These are phyloP conservation scores for Volucella zonaria DNA, from an alignment of 2,888 invertebrate species.

Conservation along the genomic window DNA sequence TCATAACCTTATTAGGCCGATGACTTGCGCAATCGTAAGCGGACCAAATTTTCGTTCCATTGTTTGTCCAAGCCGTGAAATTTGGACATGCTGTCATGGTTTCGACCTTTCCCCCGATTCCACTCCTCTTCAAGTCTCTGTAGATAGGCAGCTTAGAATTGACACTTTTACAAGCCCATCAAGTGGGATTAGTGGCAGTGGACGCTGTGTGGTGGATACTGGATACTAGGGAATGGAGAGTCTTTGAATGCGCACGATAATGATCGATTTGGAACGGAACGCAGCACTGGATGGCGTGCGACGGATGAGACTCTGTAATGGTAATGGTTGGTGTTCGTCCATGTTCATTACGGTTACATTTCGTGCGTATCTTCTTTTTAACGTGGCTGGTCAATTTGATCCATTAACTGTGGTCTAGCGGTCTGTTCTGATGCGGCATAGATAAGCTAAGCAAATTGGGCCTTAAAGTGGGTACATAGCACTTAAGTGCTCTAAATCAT, in stretches of 20 bases:
- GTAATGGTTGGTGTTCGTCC: constrained; percentile 30
- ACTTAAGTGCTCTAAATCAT: constrained; percentile 70
- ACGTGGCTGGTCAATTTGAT: constrained; percentile 40
- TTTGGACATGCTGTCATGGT: constrained; percentile 44
- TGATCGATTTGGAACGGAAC: constrained; percentile 65
- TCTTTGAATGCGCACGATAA: constrained; percentile 60
- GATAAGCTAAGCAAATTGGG: constrained; percentile 60
- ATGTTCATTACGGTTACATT: constrained; percentile 23
- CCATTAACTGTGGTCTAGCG: constrained; percentile 48
- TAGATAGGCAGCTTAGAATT: constrained; percentile 46
- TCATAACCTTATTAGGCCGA: constrained; percentile 55
- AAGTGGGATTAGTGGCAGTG: constrained; percentile 58
- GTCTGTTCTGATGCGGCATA: constrained; percentile 39
- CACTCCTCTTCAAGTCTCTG: not conserved
- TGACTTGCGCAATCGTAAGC: constrained; percentile 51
- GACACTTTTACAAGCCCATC: constrained; percentile 73
- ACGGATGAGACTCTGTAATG: constrained; percentile 40
- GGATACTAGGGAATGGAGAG: constrained; percentile 9
- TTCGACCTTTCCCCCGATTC: not conserved
- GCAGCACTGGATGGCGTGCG: constrained; percentile 12
- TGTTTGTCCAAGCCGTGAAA: constrained; percentile 52
- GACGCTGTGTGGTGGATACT: constrained; percentile 25
- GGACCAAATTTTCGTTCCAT: constrained; percentile 34
- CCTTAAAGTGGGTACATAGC: constrained; percentile 63
- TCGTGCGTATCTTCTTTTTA: constrained; percentile 32